Evolutionary conservation across 2,797 vertebrate genomes (phyloP).

Genomic region (Lepilemur ruficaudatus): DNA sequence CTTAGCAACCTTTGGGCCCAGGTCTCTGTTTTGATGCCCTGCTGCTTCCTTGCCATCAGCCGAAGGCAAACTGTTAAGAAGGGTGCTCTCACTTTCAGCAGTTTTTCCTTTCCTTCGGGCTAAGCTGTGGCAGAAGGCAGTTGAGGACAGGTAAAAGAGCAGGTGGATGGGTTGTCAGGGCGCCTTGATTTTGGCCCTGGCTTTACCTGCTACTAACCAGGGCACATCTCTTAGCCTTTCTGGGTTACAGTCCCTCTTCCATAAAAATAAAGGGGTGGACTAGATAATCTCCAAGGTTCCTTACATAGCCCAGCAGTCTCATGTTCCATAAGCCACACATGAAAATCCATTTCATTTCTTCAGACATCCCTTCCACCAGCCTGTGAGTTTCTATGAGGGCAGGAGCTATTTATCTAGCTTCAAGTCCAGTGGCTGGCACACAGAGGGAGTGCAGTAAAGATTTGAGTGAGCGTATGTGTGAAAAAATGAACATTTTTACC

Average conservation of each 20-base stretch:
- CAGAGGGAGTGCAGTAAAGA: not conserved
- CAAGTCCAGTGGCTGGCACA: not conserved
- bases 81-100: not conserved
- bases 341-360: not conserved
- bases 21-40: not conserved
- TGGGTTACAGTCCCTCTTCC: not conserved
- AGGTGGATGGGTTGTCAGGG: not conserved
- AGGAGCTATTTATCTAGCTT: not conserved
- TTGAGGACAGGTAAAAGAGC: not conserved
- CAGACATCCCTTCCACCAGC: not conserved
- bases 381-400: not conserved
- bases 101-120: not conserved
- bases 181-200: not conserved
- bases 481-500: not conserved
- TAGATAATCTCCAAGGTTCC: not conserved
- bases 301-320: not conserved
- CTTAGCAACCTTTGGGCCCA: not conserved
- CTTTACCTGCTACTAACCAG: not conserved
- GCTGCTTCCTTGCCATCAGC: not conserved
- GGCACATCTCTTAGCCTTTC: not conserved
- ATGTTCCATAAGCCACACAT: not conserved
- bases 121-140: not conserved
- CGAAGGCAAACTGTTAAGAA: not conserved
- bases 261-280: not conserved
- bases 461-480: not conserved